These are phyloP conservation scores for Pelobates fuscus DNA, from an alignment of 2,113 vertebrate genomes.

Conservation along the genomic window DNA sequence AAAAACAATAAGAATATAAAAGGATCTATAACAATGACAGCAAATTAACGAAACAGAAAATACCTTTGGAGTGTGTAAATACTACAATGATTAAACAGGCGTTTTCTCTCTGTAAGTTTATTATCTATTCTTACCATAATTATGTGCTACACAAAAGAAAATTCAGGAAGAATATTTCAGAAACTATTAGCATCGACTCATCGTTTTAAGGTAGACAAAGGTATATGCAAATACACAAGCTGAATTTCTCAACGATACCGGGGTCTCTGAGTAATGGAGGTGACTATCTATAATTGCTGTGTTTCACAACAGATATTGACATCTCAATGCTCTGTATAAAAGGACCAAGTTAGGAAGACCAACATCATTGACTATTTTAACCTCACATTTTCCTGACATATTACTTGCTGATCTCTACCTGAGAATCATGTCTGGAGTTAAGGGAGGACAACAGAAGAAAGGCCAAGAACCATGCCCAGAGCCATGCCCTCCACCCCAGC, in stretches of 20 bases:
- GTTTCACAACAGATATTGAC: neutral
- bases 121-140: no score
- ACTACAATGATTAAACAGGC: no score
- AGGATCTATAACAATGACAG: no score
- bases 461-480: constrained; percentile 2
- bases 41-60: no score
- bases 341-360: neutral
- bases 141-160: no score
- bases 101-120: no score
- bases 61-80: no score
- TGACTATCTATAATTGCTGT: neutral
- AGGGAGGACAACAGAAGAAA: constrained; percentile 27
- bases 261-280: neutral
- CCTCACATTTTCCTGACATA: neutral
- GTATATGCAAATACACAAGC: neutral
- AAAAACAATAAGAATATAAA: no score
- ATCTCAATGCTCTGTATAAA: neutral
- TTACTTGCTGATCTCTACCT: neutral
- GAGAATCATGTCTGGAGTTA: constrained; percentile 15
- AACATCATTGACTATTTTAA: neutral
- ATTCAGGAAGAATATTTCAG: neutral
- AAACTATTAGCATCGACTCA: neutral
- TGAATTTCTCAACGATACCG: neutral
- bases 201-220: neutral
- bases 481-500: constrained; percentile 21